phyloP scores from a whole-genome alignment of 2,888 invertebrate genomes.

The Tinea semifulvella region DNA sequence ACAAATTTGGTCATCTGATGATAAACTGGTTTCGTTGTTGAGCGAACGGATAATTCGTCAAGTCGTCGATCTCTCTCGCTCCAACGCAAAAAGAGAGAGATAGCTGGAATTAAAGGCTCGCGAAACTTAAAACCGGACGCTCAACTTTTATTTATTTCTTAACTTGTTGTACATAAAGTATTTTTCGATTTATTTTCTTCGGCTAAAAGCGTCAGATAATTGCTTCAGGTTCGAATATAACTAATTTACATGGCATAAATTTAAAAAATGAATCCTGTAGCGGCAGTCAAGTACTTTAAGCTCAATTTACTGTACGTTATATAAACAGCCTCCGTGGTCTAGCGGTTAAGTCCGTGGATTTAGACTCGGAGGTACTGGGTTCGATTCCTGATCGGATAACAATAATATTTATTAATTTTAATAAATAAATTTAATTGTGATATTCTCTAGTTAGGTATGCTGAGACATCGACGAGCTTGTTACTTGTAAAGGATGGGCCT shows the following conservation, averaged over 20 bases:
- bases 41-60: slow-evolving; percentile 37
- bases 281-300: too few relatives aligned
- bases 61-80: slow-evolving; percentile 27
- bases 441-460: too few relatives aligned
- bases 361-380: too few relatives aligned
- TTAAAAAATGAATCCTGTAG: slow-evolving; percentile 6
- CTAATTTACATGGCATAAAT: slow-evolving; percentile 40
- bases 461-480: too few relatives aligned
- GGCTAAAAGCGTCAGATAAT: slow-evolving; percentile 37
- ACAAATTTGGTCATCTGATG: slow-evolving; percentile 36
- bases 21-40: slow-evolving; percentile 55
- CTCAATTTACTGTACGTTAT: too few relatives aligned
- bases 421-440: too few relatives aligned
- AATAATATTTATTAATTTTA: too few relatives aligned
- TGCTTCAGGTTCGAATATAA: slow-evolving; percentile 37
- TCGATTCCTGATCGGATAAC: too few relatives aligned
- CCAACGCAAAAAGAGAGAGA: slow-evolving; percentile 26
- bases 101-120: too few relatives aligned
- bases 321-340: too few relatives aligned
- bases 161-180: slow-evolving; percentile 56
- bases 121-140: slow-evolving; percentile 35
- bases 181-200: slow-evolving; percentile 43
- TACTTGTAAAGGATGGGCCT: too few relatives aligned
- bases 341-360: too few relatives aligned
- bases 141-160: slow-evolving; percentile 60